phyloP scores from a whole-genome alignment of 2,113 vertebrate species.

The Laterallus jamaicensis region DNA sequence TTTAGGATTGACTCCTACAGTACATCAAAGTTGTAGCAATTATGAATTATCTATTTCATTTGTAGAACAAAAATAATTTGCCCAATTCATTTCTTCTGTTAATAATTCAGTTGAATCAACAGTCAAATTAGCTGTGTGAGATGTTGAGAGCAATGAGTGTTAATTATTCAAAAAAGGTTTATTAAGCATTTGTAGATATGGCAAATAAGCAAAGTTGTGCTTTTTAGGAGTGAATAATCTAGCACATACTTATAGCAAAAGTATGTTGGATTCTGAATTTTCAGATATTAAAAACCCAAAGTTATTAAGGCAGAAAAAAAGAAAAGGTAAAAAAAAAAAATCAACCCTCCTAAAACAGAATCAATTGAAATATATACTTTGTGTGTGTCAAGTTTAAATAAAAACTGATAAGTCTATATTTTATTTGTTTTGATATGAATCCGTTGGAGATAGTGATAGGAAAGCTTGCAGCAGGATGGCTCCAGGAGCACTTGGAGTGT shows the following conservation, averaged over 20 bases:
- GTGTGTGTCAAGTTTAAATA: neutral
- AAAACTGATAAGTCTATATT: neutral
- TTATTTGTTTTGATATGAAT: neutral
- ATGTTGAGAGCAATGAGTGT: neutral
- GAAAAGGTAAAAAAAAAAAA: rapidly evolving
- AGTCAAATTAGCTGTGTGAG: neutral
- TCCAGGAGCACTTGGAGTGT: neutral
- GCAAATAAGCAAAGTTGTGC: neutral
- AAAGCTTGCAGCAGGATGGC: neutral
- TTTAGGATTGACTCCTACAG: neutral
- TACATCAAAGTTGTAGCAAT: neutral
- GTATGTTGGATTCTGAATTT: neutral
- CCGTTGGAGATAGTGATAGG: neutral
- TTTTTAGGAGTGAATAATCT: neutral
- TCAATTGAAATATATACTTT: neutral
- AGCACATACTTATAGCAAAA: neutral
- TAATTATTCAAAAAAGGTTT: neutral
- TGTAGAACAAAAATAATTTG: neutral
- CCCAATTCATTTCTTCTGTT: neutral
- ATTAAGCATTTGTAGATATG: neutral
- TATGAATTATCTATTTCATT: neutral
- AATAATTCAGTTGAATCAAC: neutral
- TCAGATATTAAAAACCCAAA: neutral
- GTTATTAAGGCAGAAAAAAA: neutral
- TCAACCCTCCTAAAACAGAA: neutral